Evolutionary conservation across 2,797 vertebrate species (phyloP), one percentile per base, ranked within the genome.

Genomic region (Chromobotia macracanthus): DNA sequence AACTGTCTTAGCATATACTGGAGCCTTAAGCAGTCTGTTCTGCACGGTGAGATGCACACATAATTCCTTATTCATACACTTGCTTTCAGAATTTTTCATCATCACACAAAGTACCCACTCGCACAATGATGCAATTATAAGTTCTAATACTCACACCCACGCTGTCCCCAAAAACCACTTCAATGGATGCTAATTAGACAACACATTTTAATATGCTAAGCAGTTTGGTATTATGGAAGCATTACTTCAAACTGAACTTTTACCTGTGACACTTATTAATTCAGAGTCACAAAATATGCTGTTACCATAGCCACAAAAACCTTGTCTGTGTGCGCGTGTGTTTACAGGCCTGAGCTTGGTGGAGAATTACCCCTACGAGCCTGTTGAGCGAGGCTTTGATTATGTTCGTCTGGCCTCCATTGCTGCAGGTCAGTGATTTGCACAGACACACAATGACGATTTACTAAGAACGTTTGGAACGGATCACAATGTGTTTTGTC

Each of bases 1-100:
- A 95, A 96, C 89, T 97, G 96, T 81, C 85, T 97, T 44, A 96
- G 96, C 0, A 96, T 97, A 89, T 97, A 97, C 90, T 97, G 96
- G 96, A 96, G 95, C 80, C 94, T 98, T 79, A 84, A 84, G 72
- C 86, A 87, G 80, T 85, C 86, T 16, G 53, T 85, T 55, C 67
- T 87, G 72, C 86, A 87, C 0, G 86, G 86, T 87, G 76, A 81
- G 80, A 58, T 16, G 18, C 23, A 46, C 72, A 53, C 28, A 31
- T 23, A 2, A 79, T 41, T 70, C 31, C 13, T 41, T 25, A 71
- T 53, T 71, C 11, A 64, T 64, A 38, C 18, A 10, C 28, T n/a
- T 10, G 15, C 15, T 13, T 16, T 63, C 16, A 53, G 25, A 15
- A 13, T 51, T 35, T 50, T 50, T 21, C 41, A 41, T 69, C 41